These are phyloP conservation scores for Hirtodrosophila duncani DNA, from an alignment of 2,888 invertebrate species.

Conservation along the genomic window DNA sequence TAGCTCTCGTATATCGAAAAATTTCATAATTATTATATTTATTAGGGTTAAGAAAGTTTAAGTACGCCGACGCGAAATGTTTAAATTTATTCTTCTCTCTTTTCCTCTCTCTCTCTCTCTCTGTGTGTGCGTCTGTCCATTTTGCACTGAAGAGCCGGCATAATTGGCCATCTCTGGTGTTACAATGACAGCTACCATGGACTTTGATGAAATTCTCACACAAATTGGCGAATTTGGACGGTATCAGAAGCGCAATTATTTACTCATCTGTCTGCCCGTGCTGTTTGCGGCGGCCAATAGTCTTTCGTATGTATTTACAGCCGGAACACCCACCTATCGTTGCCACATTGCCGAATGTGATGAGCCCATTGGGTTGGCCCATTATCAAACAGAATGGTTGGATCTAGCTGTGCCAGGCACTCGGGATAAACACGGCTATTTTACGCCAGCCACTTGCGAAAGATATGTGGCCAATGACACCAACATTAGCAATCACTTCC, in stretches of 20 bases:
- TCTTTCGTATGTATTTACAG: slow-evolving; percentile 82
- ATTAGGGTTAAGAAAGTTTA: too few species aligned
- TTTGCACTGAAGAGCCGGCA: slow-evolving; percentile 12
- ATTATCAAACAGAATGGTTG: slow-evolving; percentile 78
- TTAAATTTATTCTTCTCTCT: too few species aligned
- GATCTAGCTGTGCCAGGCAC: slow-evolving; percentile 79
- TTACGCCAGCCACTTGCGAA: slow-evolving; percentile 72
- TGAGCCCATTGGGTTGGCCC: slow-evolving; percentile 34
- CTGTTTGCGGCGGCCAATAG: slow-evolving; percentile 82
- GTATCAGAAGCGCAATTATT: slow-evolving; percentile 81
- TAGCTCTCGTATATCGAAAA: too few species aligned
- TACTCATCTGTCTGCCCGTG: slow-evolving; percentile 81
- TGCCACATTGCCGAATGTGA: slow-evolving; percentile 81
- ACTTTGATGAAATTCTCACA: slow-evolving; percentile 82
- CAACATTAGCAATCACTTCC: not conserved
- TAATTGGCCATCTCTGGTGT: slow-evolving; percentile 1
- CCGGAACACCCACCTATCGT: slow-evolving; percentile 81
- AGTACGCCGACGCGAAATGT: too few species aligned
- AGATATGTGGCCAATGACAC: slow-evolving; percentile 58
- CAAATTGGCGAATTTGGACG: slow-evolving; percentile 82
- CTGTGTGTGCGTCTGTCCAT: too few species aligned
- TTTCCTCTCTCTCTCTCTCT: too few species aligned
- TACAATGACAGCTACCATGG: slow-evolving; percentile 75
- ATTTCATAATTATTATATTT: too few species aligned
- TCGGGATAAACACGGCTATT: slow-evolving; percentile 60